Evolutionary conservation across 2,797 vertebrate genomes (phyloP), one percentile per base, ranked within the genome.

Genomic region (Amblyraja radiata): DNA sequence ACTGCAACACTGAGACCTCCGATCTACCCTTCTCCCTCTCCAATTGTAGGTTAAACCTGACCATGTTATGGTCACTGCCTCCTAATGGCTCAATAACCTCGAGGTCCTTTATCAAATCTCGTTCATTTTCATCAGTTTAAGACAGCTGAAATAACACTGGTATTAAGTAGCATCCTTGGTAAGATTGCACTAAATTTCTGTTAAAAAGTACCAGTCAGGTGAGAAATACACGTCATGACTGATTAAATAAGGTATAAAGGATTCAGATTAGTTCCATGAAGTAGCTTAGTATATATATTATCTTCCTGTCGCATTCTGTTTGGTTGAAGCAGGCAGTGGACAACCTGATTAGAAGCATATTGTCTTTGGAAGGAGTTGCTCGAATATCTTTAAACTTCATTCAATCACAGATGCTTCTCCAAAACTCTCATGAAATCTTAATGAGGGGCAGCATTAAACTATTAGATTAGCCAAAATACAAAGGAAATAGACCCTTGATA

Each of bases 391-490:
- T 5, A 6, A 54, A 61, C 78, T 80, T 80, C 16, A 1, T 18
- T 21, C 32, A 58, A 54, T 61, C 81, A 84, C 81, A 84, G 81
- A 54, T 61, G 81, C 54, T 84, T 28, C 23, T 84, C 81, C 10
- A 6, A 84, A 84, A 54, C 14, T 84, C 81, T 28, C 61, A 84
- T 84, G 81, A 61, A 84, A 58, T 84, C 81, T 61, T 84, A 84
- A 84, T 83, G 80, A 58, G 23, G 58, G 25, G 80, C 80, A 58
- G 9, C 10, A 58, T 61, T 58, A 6, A 25, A 13, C 54, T 11
- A 58, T 61, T 84, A 28, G 81, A 84, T 61, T 84, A 61, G 2
- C 54, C 4, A 25, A 4, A 61, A 25, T 23, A 73, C 18, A 54
- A 73, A 73, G 65, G 39, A 73, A 54, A 92, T 92, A 4, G 46